Base-by-base conservation (phyloP, 2,113 vertebrate species). In the Rhinoptilus africanus region DNA sequence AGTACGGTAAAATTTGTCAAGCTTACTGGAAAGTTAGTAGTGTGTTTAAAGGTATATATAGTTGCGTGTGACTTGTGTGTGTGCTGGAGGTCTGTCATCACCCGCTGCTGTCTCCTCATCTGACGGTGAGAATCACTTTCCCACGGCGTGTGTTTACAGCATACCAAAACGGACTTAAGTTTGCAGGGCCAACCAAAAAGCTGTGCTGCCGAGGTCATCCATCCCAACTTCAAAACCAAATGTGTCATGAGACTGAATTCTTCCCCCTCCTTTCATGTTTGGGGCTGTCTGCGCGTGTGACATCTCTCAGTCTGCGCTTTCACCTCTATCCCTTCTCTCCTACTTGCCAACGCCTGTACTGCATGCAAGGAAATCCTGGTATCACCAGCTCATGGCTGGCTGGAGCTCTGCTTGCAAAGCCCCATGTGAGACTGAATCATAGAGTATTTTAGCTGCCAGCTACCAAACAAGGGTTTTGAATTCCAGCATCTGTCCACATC, bases 291-390 rank as follows among this genome's bases (percentile, higher is more conserved):
- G 37, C 21, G 3, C 27, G 9, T 1, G 2, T 1, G 2, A 20
- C 64, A 0, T 37, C 64, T 50, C 74, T 47, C 35, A 20, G 51
- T 15, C 23, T 78, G 43, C n/a, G 3, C 34, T 43, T 47, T 68
- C 43, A 48, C 27, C 34, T 48, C 35, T 27, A 22, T 53, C 4
- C 1, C 28, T 41, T 59, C 37, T 37, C 34, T 69, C 12, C 26
- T 9, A 1, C 26, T 48, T 17, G 48, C 68, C 48, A 18, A 7
- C 8, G 39, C 23, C 39, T 14, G 41, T 32, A 51, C 32, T 11
- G 8, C 1, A 0, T 15, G 32, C 21, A 62, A 30, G 45, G 63
- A 66, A 47, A 56, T 35, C 13, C 26, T 1, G 1, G 3, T 34
- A 17, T 34, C 41, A 37, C 30, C 37, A 75, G 53, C 35, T 48